Conservation (phyloP, 2,888 invertebrate species). For the Ferdinandea cuprea region DNA sequence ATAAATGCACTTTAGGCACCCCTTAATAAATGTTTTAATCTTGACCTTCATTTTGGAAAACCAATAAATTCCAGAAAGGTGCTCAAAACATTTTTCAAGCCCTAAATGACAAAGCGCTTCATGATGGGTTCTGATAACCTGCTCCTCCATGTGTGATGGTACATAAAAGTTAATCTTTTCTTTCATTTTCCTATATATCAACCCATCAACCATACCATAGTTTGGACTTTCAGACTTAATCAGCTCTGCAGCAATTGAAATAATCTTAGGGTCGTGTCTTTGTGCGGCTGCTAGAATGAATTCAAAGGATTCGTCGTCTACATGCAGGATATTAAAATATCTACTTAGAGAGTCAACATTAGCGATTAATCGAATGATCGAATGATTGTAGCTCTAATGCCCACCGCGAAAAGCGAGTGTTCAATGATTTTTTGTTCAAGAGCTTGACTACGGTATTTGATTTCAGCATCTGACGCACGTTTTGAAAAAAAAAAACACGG, state of each 20-base stretch:
- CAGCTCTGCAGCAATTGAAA: conserved; percentile 66
- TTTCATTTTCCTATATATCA: conserved; percentile 36
- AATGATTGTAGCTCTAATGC: conserved; percentile 72
- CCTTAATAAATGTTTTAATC: conserved; percentile 43
- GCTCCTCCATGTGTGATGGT: conserved; percentile 71
- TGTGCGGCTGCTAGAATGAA: conserved; percentile 56
- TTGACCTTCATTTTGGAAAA: conserved; percentile 77
- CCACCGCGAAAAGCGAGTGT: conserved; percentile 73
- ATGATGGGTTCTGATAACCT: conserved; percentile 71
- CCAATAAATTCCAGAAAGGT: conserved; percentile 76
- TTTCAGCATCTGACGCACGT: conserved; percentile 75
- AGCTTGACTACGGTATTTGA: conserved; percentile 73
- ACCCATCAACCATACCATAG: conserved; percentile 39
- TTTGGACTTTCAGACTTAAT: conserved; percentile 48
- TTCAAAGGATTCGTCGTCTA: conserved; percentile 42
- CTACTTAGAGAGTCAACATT: conserved; percentile 77
- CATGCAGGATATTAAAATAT: conserved; percentile 40
- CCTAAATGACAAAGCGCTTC: conserved; percentile 77
- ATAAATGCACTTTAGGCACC: conserved; percentile 34
- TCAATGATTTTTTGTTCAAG: conserved; percentile 72
- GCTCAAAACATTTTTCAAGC: conserved; percentile 76
- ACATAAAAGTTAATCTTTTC: conserved; percentile 41
- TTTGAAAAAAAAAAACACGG: conserved; percentile 77
- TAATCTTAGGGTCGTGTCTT: conserved; percentile 70
- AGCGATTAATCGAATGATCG: conserved; percentile 70